Base-by-base conservation (phyloP, 2,888 invertebrate genomes). In the Apamea sordens region DNA sequence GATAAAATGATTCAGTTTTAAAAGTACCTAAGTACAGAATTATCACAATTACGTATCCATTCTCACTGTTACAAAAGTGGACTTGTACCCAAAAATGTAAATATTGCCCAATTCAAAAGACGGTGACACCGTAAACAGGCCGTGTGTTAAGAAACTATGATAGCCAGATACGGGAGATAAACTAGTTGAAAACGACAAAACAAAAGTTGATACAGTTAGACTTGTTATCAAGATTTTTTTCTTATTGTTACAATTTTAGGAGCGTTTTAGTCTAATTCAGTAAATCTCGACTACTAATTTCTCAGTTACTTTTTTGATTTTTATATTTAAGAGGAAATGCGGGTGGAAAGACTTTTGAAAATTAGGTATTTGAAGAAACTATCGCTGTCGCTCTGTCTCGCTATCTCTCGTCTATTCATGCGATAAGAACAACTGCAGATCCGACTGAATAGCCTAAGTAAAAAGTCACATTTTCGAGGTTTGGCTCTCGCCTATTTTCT, bases 101-200 rank as follows among this genome's bases (percentile, higher is more conserved):
- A 94, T 86, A 93, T 95, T 95, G 86, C 95, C 80, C 93, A 95
- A 95, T 94, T 79, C 87, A 90, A 91, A 89, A 88, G 86, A 90
- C 84, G 84, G 87, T 79, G 89, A 89, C 91, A 82, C 86, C 88
- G 85, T 91, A 89, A 89, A 90, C 90, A 88, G 78, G 85, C 86
- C 83, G 61, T 75, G 80, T 73, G 91, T 93, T 92, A 91, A 88
- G 93, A 92, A 93, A 94, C 92, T 88, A 86, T 87, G 92, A 92
- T 92, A 92, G 80, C 88, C 83, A 90, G 92, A 93, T 93, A 93
- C 82, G 90, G 84, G 86, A 92, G 93, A 94, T 94, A 93, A 93
- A 85, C 76, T 84, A 79, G 72, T 56, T 82, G 89, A 90, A 90
- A 89, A 83, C 77, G 76, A 77, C 41, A 73, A 86, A 87, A 87